These are phyloP conservation scores for Cyprinodon variegatus DNA, from an alignment of 2,113 vertebrate species.

Conservation along the genomic window DNA sequence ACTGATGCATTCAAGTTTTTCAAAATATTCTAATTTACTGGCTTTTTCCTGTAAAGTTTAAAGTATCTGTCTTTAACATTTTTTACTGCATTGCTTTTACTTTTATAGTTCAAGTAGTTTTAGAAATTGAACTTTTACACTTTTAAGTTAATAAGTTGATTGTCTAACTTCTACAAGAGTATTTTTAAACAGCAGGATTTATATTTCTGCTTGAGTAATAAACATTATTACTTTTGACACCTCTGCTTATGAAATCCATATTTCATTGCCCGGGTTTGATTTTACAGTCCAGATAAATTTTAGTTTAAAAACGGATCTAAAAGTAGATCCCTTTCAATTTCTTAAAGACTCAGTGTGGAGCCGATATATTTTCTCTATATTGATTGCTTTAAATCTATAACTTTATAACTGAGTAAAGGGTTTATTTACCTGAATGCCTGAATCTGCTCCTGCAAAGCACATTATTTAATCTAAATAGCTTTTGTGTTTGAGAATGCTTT, in stretches of 20 bases:
- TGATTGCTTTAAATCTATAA: neutral
- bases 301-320: neutral
- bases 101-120: too few species aligned
- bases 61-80: too few species aligned
- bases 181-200: too few species aligned
- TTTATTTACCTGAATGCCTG: neutral
- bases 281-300: neutral
- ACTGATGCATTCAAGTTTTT: too few species aligned
- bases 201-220: too few species aligned
- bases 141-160: too few species aligned
- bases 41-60: too few species aligned
- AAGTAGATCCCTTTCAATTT: neutral
- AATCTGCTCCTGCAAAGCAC: neutral
- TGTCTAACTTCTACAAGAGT: too few species aligned
- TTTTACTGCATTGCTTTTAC: too few species aligned
- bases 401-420: neutral
- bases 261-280: neutral
- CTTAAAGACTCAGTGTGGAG: neutral
- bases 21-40: too few species aligned
- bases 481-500: neutral
- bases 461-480: neutral
- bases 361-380: neutral
- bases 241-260: neutral
- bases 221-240: neutral
- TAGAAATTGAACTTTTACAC: too few species aligned